A percentile compares a stretch with the other conserved stretches of the same genome.
phyloP scores from a whole-genome alignment of 2,888 invertebrate genomes.

The Schizotus pectinicornis region DNA sequence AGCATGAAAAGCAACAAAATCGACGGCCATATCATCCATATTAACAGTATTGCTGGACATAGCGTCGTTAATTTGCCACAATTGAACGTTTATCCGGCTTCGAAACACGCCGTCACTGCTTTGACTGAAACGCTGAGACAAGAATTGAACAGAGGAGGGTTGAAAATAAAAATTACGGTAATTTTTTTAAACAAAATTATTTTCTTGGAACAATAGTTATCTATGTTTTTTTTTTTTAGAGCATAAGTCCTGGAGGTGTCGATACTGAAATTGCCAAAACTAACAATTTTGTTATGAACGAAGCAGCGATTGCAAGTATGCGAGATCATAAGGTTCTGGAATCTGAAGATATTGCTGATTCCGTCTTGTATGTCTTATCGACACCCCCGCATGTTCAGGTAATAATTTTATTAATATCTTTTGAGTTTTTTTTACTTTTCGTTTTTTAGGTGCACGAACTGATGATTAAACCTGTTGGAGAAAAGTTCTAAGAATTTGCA shows the following conservation, averaged over 20 bases:
- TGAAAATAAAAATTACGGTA: conserved; percentile 21
- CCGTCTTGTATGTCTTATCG: conserved; percentile 38
- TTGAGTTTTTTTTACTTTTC: too few relatives aligned
- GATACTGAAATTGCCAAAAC: conserved; percentile 26
- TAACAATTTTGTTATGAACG: not conserved
- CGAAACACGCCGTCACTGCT: conserved; percentile 19
- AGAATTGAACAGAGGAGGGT: not conserved
- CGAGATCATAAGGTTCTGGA: conserved; percentile 17
- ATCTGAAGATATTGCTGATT: conserved; percentile 38
- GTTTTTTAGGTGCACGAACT: too few relatives aligned
- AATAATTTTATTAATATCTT: too few relatives aligned
- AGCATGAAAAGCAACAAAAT: conserved; percentile 17
- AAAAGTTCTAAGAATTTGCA: too few relatives aligned
- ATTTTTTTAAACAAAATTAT: not conserved
- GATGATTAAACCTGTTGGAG: too few relatives aligned
- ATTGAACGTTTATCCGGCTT: conserved; percentile 12
- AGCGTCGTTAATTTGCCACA: not conserved
- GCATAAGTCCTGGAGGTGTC: conserved; percentile 40
- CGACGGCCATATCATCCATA: conserved; percentile 22
- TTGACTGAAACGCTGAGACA: conserved; percentile 3
- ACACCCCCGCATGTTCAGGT: conserved; percentile 3
- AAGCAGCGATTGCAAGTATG: too few relatives aligned
- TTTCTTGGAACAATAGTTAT: too few relatives aligned
- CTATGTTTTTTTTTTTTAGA: conserved; percentile 28
- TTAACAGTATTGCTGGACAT: conserved; percentile 26